A percentile compares a stretch with the other conserved stretches of the same genome.
Conservation (phyloP, 2,888 invertebrate species). For the Spialia ferax region DNA sequence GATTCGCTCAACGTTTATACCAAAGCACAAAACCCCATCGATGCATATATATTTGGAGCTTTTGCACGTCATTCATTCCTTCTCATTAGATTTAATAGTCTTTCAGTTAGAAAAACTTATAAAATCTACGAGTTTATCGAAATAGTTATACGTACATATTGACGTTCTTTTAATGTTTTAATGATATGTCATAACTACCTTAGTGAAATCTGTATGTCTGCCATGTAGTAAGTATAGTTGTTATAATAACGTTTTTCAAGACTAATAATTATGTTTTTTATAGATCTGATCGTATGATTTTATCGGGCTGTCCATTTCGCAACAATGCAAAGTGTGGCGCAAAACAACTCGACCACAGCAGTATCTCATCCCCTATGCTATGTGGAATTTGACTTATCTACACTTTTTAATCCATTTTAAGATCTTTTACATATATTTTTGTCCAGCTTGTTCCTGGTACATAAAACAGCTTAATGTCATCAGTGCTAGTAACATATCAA, state of each 20-base stretch:
- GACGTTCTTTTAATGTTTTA: constrained; percentile 32
- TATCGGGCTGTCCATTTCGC: constrained; percentile 15
- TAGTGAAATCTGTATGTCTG: constrained; percentile 49
- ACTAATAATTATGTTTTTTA: constrained; percentile 36
- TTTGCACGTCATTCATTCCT: constrained; percentile 73
- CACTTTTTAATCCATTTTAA: constrained; percentile 17
- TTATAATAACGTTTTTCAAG: constrained; percentile 41
- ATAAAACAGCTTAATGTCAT: constrained; percentile 21
- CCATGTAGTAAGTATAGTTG: constrained; percentile 68
- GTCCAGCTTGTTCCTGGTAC: constrained; percentile 29
- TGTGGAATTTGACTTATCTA: background rate
- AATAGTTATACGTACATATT: constrained; percentile 28
- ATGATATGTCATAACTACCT: constrained; percentile 18
- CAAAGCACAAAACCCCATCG: constrained; percentile 87
- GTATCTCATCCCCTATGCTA: background rate
- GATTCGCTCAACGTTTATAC: constrained; percentile 86
- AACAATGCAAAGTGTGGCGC: background rate
- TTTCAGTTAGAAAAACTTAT: constrained; percentile 83
- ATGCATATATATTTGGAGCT: constrained; percentile 80
- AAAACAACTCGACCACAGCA: constrained; percentile 2
- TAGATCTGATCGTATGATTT: constrained; percentile 38
- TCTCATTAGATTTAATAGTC: constrained; percentile 83
- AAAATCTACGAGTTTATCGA: constrained; percentile 71
- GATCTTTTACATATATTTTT: constrained; percentile 2
- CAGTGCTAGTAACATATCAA: constrained; percentile 54